Evolutionary conservation across 2,888 invertebrate genomes (phyloP), one percentile per base, ranked within the genome.

Genomic region (Chrysina gloriosa): DNA sequence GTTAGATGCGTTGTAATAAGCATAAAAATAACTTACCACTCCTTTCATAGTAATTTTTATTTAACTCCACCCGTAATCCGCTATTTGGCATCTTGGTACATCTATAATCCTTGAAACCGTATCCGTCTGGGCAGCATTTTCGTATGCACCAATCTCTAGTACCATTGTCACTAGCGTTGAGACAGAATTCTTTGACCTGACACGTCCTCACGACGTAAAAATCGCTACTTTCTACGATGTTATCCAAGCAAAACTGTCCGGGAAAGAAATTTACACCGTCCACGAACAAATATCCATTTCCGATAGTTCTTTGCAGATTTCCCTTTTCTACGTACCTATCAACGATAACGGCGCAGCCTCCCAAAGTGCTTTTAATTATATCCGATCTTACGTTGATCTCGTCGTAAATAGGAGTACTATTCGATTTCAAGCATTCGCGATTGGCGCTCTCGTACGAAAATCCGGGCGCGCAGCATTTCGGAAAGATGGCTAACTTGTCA

Each of bases 21-120:
- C n/a, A n/a, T n/a, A n/a, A n/a, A n/a, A n/a, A n/a, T n/a, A 54
- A 36, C 58, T 58, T 11, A 58, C 58, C 58, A 3, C 25, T 58
- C 25, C 19, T 58, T 14, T 58, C 58, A 11, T 39, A 58, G 16
- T 39, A 39, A 5, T 58, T 19, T 2, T 9, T 23, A 23, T 39
- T 39, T n/a, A 58, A 1, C 25, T 58, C 31, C 3, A 58, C 25
- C 25, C 58, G 21, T 7, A 58, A 1, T 23, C 39, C 58, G 27
- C 23, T 58, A n/a, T 39, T 11, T 23, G 39, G 23, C 2, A n/a
- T 23, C 2, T 16, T 11, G 1, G 34, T 19, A 25, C 58, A 58
- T 34, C 3, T 31, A 21, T 58, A 58, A 25, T 58, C 16, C 25
- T 58, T 16, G 25, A 58, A 58, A 23, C 39, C 23, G 14, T 34